Conservation (phyloP, 2,113 vertebrate species). For the Rynchops niger region DNA sequence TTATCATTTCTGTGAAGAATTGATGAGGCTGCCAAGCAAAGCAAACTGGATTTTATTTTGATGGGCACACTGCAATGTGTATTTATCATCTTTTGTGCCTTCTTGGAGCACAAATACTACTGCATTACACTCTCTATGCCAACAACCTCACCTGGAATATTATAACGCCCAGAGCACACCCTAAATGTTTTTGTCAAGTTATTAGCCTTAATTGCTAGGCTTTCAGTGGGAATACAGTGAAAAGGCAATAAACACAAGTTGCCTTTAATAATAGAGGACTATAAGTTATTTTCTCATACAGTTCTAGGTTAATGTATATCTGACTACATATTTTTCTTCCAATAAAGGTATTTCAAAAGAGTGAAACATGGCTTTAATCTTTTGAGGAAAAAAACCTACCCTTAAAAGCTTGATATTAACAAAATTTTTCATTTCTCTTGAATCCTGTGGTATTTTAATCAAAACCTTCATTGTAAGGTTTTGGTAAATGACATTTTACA, state of each 20-base stretch:
- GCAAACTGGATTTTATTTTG: neutral
- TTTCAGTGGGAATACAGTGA: neutral
- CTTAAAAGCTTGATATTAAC: neutral
- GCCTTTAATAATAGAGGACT: neutral
- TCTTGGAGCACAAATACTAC: neutral
- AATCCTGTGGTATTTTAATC: neutral
- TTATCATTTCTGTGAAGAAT: neutral
- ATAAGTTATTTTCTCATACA: neutral
- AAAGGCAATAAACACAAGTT: neutral
- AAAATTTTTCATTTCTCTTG: neutral
- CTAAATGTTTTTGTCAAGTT: neutral
- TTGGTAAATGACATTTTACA: neutral
- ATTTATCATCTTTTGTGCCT: neutral
- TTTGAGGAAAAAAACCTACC: neutral
- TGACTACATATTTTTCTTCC: neutral
- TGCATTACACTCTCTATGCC: neutral
- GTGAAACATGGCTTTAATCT: neutral
- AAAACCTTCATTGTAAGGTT: neutral
- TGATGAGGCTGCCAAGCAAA: neutral
- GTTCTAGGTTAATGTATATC: neutral
- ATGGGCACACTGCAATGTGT: neutral
- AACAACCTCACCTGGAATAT: neutral
- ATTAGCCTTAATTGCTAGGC: neutral
- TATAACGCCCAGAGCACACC: neutral
- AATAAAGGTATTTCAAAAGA: neutral